phyloP scores from a whole-genome alignment of 2,888 invertebrate species.

The Neuroscelio doddi region DNA sequence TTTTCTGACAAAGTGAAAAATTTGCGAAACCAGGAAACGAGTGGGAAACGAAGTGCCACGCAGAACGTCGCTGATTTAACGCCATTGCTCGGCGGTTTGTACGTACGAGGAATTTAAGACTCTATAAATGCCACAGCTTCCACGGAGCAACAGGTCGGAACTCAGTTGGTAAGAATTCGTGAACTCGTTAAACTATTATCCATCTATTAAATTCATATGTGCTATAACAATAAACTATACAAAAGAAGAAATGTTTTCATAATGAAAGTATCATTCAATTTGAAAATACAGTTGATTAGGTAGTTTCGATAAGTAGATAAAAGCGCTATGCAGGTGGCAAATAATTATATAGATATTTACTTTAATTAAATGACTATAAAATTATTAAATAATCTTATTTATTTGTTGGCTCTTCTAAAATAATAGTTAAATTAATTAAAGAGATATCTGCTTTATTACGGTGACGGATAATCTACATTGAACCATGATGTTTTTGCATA shows the following conservation, averaged over 20 bases:
- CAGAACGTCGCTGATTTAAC: constrained; percentile 51
- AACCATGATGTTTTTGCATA: too few relatives aligned
- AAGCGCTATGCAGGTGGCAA: too few relatives aligned
- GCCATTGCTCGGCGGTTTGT: constrained; percentile 34
- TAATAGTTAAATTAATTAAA: too few relatives aligned
- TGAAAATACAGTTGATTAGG: too few relatives aligned
- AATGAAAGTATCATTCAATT: too few relatives aligned
- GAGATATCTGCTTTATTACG: too few relatives aligned
- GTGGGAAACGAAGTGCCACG: constrained; percentile 11
- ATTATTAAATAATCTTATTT: too few relatives aligned
- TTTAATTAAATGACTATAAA: too few relatives aligned
- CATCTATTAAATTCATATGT: constrained; percentile 59
- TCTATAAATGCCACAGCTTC: constrained; percentile 61
- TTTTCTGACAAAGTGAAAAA: constrained; percentile 29
- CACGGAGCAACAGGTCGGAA: constrained; percentile 61
- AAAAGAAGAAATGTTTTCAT: constrained; percentile 1
- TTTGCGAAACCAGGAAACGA: constrained; percentile 14
- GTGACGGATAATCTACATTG: too few relatives aligned
- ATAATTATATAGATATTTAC: too few relatives aligned
- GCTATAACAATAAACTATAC: constrained; percentile 32
- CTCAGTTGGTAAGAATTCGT: constrained; percentile 59
- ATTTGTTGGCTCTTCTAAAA: too few relatives aligned
- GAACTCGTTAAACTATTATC: constrained; percentile 65
- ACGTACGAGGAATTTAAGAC: constrained; percentile 60
- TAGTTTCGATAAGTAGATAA: too few relatives aligned